Conservation (phyloP, 2,113 vertebrate species). For the Aegotheles bennettii region DNA sequence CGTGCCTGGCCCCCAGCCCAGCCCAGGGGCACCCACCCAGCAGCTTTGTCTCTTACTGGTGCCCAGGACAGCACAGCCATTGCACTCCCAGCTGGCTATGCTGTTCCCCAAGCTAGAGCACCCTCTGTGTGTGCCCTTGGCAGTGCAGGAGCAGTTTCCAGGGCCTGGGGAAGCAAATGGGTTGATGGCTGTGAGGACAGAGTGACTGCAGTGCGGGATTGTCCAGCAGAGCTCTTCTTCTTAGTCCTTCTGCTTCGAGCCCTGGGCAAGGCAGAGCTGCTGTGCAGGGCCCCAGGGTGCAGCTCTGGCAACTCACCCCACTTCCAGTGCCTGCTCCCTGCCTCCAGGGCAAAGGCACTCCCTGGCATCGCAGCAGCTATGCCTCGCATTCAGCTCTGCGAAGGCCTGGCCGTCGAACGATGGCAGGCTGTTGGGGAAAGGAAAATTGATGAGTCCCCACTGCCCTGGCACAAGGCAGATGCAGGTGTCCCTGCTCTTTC, state of each 20-base stretch:
- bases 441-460: too few species aligned
- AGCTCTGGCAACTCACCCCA: not conserved
- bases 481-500: too few species aligned
- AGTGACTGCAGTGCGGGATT: fast-evolving
- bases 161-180: too few species aligned
- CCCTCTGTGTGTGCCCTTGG: not conserved
- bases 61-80: not conserved
- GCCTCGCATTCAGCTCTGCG: too few species aligned
- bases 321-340: not conserved
- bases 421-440: too few species aligned
- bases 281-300: fast-evolving
- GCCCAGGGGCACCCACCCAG: too few species aligned
- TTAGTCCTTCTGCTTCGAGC: not conserved
- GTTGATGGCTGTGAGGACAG: not conserved
- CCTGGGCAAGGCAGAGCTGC: not conserved
- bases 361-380: too few species aligned
- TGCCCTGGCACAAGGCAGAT: too few species aligned
- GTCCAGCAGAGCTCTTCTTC: not conserved
- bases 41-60: not conserved
- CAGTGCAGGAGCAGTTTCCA: not conserved
- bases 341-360: not conserved
- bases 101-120: not conserved
- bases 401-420: too few species aligned
- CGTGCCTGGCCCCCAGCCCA: not conserved
- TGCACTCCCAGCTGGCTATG: not conserved